Conservation (phyloP, 2,113 vertebrate species). For the Hemiscyllium ocellatum region DNA sequence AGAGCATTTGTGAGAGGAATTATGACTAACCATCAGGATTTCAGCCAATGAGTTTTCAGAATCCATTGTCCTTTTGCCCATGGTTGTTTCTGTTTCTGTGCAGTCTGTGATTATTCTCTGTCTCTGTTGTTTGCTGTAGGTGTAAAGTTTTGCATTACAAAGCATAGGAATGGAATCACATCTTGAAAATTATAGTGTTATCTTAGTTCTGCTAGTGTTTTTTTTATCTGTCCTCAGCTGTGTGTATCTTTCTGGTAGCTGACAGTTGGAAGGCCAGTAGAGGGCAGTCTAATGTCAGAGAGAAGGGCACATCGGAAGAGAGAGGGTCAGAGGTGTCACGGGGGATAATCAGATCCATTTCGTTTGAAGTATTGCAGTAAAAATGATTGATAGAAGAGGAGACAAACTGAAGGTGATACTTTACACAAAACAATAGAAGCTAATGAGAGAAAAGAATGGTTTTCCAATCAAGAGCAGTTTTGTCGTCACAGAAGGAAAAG, state of each 20-base stretch:
- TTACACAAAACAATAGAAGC: neutral
- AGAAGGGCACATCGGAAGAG: neutral
- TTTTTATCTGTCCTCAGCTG: neutral
- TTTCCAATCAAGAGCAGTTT: neutral
- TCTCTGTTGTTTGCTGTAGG: neutral
- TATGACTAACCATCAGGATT: neutral
- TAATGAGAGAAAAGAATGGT: neutral
- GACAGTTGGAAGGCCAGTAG: neutral
- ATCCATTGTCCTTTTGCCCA: neutral
- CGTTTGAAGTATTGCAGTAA: neutral
- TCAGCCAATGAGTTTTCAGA: neutral
- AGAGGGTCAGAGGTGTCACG: neutral
- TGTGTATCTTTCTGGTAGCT: neutral
- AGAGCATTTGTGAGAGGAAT: neutral
- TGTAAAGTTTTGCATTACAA: neutral
- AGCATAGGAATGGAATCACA: neutral
- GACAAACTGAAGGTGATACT: neutral
- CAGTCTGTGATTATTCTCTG: neutral
- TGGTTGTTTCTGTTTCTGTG: neutral
- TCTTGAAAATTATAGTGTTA: neutral
- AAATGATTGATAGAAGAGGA: neutral
- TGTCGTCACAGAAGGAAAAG: neutral
- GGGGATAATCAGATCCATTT: neutral
- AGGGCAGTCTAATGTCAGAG: neutral
- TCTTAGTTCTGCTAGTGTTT: neutral